Conservation (phyloP, 2,888 invertebrate species). For the Drosophila pseudotalamancana region DNA sequence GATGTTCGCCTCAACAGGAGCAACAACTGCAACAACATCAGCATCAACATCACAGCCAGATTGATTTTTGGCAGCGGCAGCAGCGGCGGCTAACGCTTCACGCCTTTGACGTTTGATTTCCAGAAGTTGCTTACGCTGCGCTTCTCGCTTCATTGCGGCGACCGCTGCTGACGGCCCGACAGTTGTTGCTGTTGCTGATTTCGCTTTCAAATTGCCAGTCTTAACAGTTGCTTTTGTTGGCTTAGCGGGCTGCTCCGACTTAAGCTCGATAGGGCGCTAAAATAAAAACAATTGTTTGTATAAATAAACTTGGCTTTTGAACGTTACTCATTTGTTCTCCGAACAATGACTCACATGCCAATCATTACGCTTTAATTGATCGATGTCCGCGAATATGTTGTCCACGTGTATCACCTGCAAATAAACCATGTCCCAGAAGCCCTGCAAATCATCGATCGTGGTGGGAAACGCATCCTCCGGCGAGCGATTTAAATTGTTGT, state of each 20-base stretch:
- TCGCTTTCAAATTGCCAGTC: constrained; percentile 60
- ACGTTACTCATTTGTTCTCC: too few species aligned
- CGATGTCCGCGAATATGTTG: constrained; percentile 90
- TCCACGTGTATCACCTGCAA: constrained; percentile 95
- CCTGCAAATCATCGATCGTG: constrained; percentile 94
- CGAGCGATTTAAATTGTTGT: constrained; percentile 88
- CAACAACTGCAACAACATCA: background rate
- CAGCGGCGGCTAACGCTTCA: constrained; percentile 72
- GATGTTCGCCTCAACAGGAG: constrained; percentile 16
- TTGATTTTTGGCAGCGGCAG: constrained; percentile 47
- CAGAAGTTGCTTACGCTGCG: constrained; percentile 91
- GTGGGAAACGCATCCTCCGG: constrained; percentile 94
- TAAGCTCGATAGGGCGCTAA: constrained; percentile 35
- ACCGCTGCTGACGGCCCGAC: constrained; percentile 63
- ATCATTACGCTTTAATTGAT: constrained; percentile 86
- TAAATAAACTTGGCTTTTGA: background rate
- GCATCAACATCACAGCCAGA: constrained; percentile 39
- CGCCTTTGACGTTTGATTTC: constrained; percentile 86
- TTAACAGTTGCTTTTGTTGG: constrained; percentile 59
- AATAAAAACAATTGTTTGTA: background rate
- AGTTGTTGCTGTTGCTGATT: constrained; percentile 17
- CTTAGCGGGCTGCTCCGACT: constrained; percentile 26
- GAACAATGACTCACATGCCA: constrained; percentile 86
- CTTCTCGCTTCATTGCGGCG: constrained; percentile 87
- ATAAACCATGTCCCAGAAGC: constrained; percentile 99